A percentile compares a stretch with the other conserved stretches of the same genome.
phyloP scores from a whole-genome alignment of 2,888 invertebrate genomes.

The Himalopsyche tibetana region DNA sequence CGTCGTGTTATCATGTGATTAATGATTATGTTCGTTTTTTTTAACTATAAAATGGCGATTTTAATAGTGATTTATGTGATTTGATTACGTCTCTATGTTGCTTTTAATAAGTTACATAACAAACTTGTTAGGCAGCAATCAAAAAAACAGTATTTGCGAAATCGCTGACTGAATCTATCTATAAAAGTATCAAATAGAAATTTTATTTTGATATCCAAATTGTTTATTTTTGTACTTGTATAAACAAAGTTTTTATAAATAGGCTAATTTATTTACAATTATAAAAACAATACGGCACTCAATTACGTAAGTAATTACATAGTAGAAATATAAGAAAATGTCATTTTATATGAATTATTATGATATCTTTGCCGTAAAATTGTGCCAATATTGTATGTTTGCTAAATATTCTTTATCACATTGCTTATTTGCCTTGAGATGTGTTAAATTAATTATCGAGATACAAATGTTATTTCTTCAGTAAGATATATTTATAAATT shows the following conservation, averaged over 20 bases:
- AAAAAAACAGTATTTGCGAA: conserved; percentile 53
- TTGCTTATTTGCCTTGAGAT: no score
- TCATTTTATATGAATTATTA: no score
- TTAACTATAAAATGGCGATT: background rate
- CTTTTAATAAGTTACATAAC: conserved; percentile 42
- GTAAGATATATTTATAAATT: no score
- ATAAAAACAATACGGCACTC: no score
- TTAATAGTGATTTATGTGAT: conserved; percentile 14
- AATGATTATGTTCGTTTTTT: background rate
- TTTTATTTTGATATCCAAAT: conserved; percentile 1
- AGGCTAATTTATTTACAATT: no score
- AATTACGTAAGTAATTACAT: no score
- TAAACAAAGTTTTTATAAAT: background rate
- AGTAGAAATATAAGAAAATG: no score
- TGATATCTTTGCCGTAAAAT: no score
- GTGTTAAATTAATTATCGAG: no score
- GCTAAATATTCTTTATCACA: no score
- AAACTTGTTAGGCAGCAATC: conserved; percentile 28
- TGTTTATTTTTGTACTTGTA: conserved; percentile 44
- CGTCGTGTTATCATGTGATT: background rate
- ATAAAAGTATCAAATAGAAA: background rate
- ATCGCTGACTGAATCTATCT: conserved; percentile 44
- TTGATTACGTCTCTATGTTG: conserved; percentile 13
- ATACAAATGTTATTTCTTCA: no score
- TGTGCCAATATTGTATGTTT: no score